These are phyloP conservation scores for Muschampia plurimacula DNA, from an alignment of 2,888 invertebrate genomes.

Conservation along the genomic window DNA sequence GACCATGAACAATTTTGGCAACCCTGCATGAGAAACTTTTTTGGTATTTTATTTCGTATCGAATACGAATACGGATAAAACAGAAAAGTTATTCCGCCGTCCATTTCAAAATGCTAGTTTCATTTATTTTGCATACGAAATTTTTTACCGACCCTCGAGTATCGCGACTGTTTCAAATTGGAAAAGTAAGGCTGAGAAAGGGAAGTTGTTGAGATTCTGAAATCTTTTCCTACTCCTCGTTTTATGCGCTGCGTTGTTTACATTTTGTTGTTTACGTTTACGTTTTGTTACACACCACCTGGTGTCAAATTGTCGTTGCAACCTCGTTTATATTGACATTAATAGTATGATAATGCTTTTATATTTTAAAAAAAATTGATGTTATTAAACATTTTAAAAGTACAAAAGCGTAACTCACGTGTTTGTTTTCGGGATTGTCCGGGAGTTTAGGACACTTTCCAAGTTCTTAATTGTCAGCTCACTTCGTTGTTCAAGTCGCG, in stretches of 20 bases:
- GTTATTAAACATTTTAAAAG: too few species aligned
- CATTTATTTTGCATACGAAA: constrained; percentile 27
- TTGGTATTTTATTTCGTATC: constrained; percentile 23
- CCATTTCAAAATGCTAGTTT: constrained; percentile 20
- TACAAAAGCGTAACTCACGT: too few species aligned
- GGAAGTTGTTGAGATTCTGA: constrained; percentile 1
- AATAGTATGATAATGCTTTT: too few species aligned
- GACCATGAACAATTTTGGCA: not conserved
- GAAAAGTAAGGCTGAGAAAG: constrained; percentile 10
- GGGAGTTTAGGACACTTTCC: too few species aligned
- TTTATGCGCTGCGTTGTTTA: not conserved
- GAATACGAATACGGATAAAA: constrained; percentile 28
- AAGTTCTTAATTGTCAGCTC: too few species aligned
- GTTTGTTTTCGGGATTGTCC: too few species aligned
- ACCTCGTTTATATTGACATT: too few species aligned
- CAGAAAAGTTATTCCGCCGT: constrained; percentile 12
- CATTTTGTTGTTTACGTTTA: not conserved
- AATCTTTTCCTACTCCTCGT: not conserved
- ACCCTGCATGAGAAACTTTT: constrained; percentile 3
- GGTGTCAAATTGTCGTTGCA: too few species aligned
- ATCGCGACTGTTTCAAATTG: not conserved
- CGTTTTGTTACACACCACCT: too few species aligned
- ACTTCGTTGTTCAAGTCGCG: too few species aligned
- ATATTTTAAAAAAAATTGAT: too few species aligned
- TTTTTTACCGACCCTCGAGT: constrained; percentile 15